Percentiles rank a stretch among this genome's conserved stretches.
Conservation (phyloP, 2,888 invertebrate species). For the Keiferia lycopersicella region DNA sequence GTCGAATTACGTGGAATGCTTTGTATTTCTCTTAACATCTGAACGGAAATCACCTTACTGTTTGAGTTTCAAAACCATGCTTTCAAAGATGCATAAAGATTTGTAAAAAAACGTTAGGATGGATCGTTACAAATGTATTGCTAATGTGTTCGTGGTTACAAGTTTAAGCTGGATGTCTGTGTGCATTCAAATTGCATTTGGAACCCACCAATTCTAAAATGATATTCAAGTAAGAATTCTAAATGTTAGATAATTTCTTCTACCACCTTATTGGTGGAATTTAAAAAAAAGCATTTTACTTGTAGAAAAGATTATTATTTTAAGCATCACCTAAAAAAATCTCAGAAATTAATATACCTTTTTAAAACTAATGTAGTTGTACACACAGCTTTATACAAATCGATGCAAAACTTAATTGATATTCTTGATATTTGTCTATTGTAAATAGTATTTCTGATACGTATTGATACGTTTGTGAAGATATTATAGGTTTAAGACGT, state of each 20-base stretch:
- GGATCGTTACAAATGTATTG: neutral
- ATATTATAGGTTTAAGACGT: slow-evolving; percentile 33
- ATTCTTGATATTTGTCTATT: slow-evolving; percentile 78
- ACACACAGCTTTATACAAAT: slow-evolving; percentile 48
- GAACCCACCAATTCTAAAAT: neutral
- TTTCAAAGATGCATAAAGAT: neutral
- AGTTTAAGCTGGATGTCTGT: slow-evolving; percentile 6
- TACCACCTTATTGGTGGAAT: neutral
- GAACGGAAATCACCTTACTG: neutral
- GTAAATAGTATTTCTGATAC: slow-evolving; percentile 64
- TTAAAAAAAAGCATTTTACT: neutral
- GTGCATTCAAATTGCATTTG: neutral
- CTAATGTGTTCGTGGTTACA: neutral
- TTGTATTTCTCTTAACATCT: neutral
- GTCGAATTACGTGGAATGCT: slow-evolving; percentile 13
- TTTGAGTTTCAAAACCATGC: neutral
- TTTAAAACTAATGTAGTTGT: slow-evolving; percentile 45
- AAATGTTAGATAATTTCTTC: too few species aligned
- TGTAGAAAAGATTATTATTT: neutral
- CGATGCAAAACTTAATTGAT: slow-evolving; percentile 46
- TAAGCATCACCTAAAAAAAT: slow-evolving; percentile 22
- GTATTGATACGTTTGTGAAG: slow-evolving; percentile 49
- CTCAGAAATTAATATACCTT: slow-evolving; percentile 36
- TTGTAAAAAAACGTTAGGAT: neutral
- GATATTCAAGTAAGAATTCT: neutral